phyloP scores from a whole-genome alignment of 1,140 invertebrate species.

The Neodiprion pinetum region DNA sequence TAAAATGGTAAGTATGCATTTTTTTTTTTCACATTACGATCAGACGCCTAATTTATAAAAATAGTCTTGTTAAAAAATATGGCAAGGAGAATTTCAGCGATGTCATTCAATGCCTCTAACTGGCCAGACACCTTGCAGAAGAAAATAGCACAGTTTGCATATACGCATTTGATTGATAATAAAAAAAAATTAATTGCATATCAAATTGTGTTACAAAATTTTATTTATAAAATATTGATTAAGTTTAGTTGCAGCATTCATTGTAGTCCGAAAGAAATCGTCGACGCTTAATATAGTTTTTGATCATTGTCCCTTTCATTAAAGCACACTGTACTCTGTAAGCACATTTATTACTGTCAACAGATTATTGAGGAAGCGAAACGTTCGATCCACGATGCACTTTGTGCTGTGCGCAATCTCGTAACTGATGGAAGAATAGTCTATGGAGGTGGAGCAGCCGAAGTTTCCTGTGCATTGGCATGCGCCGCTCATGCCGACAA shows the following conservation, averaged over 20 bases:
- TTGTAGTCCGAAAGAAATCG: no score
- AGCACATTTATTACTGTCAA: slow-evolving; percentile 17
- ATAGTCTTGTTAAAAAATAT: not conserved
- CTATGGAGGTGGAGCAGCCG: slow-evolving; percentile 96
- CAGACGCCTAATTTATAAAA: slow-evolving; percentile 17
- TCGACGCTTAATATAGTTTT: no score
- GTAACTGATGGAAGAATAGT: slow-evolving; percentile 93
- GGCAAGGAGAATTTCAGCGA: slow-evolving; percentile 56
- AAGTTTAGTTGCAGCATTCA: not conserved
- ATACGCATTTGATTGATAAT: slow-evolving; percentile 16
- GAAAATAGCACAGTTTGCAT: slow-evolving; percentile 36
- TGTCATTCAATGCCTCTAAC: slow-evolving; percentile 33
- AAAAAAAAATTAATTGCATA: slow-evolving; percentile 6
- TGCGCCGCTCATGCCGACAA: slow-evolving; percentile 90
- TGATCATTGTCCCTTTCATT: no score
- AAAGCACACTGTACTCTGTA: no score
- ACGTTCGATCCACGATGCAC: slow-evolving; percentile 95
- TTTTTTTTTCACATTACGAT: slow-evolving; percentile 11
- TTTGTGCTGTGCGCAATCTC: slow-evolving; percentile 96
- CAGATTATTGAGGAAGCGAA: slow-evolving; percentile 97
- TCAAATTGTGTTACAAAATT: slow-evolving; percentile 12
- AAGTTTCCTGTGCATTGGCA: slow-evolving; percentile 93
- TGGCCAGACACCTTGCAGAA: slow-evolving; percentile 57
- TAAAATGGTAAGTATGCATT: slow-evolving; percentile 78
- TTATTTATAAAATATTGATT: slow-evolving; percentile 11